Base-by-base conservation (phyloP, 2,888 invertebrate species). In the Eudemis profundana region DNA sequence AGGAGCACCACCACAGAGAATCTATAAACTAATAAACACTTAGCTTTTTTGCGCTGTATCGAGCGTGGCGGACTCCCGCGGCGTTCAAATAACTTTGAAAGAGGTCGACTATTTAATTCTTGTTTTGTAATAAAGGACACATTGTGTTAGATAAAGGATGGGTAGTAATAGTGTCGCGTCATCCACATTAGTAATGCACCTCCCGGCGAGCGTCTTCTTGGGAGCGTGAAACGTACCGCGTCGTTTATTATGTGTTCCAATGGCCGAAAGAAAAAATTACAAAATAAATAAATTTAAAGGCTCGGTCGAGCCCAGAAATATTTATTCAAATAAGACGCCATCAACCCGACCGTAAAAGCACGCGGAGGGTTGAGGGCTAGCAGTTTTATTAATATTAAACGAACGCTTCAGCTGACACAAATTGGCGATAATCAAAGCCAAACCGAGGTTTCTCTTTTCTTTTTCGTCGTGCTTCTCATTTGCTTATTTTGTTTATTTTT, bases 321-420 rank as follows among this genome's bases (percentile, higher is more conserved):
- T 91, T 90, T 90, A 91, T 91, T 92, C 86, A 91, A 91, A 92
- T 90, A 90, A 87, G 89, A 89, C 84, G 84, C 88, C 85, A 89
- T 88, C 86, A 89, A 89, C 77, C 87, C 87, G 83, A 87, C 89
- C 90, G 88, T 91, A 88, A 90, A 89, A 87, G 85, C 81, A 84
- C 83, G 84, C 83, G 76, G 82, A 89, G 90, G 90, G 89, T 86
- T 88, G 86, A 85, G 82, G 82, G 84, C 85, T 82, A 86, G 85
- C 85, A 84, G 81, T 89, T 90, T 90, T 89, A 91, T 90, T 91
- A 89, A 89, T 90, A 91, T 90, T 90, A 88, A 91, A 90, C 85
- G 89, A 89, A 90, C 85, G 87, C 87, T 88, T 88, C 86, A 86
- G 86, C 89, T 90, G 90, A 90, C 89, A 88, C 87, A 89, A 89